These are phyloP conservation scores for Scelioninae gen. 1 DNA, from an alignment of 2,888 invertebrate genomes.

Conservation along the genomic window DNA sequence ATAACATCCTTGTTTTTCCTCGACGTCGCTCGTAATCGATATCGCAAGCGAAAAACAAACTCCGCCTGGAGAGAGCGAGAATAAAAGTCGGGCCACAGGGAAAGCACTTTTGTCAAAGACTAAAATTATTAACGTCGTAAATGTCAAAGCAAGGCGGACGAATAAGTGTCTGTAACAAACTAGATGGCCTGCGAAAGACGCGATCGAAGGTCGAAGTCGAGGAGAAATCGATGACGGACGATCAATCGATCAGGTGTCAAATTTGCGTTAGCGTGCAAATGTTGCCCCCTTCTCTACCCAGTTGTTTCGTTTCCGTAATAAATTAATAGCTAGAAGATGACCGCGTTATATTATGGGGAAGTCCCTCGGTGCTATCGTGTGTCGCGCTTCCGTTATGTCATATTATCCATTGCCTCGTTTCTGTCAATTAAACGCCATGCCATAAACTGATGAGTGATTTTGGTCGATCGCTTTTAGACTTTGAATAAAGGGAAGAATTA, in stretches of 20 bases:
- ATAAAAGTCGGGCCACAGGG: slow-evolving; percentile 41
- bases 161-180: slow-evolving; percentile 40
- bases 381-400: slow-evolving; percentile 62
- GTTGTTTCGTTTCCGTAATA: slow-evolving; percentile 37
- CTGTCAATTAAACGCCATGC: slow-evolving; percentile 53
- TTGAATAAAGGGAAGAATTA: background rate
- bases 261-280: slow-evolving; percentile 50
- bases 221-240: slow-evolving; percentile 45
- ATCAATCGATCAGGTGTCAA: slow-evolving; percentile 65
- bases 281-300: slow-evolving; percentile 5
- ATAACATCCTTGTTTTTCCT: slow-evolving; percentile 44
- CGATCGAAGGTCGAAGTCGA: slow-evolving; percentile 45
- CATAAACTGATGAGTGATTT: slow-evolving; percentile 38
- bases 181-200: slow-evolving; percentile 24
- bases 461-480: slow-evolving; percentile 18
- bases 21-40: slow-evolving; percentile 50
- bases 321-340: slow-evolving; percentile 57
- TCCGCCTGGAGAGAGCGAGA: slow-evolving; percentile 36
- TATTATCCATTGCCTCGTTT: slow-evolving; percentile 50
- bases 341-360: slow-evolving; percentile 38
- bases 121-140: slow-evolving; percentile 65
- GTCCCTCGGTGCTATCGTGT: slow-evolving; percentile 53
- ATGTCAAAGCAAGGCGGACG: slow-evolving; percentile 37
- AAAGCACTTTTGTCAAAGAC: slow-evolving; percentile 56
- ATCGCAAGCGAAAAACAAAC: slow-evolving; percentile 47